Evolutionary conservation across 2,797 vertebrate genomes (phyloP).

Genomic region (Enteromius anoplus): DNA sequence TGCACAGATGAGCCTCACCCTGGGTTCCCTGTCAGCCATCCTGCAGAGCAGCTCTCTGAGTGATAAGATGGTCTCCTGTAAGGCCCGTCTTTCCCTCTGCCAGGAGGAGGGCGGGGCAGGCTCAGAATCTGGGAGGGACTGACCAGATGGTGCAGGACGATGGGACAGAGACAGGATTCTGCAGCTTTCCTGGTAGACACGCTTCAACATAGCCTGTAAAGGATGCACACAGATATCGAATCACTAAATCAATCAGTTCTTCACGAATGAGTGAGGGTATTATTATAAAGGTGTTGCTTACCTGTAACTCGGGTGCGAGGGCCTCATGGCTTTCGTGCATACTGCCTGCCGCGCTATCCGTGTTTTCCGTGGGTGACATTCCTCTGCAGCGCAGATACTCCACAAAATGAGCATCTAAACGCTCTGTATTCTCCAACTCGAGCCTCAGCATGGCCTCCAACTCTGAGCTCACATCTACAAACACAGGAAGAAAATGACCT

Average conservation of each 20-base stretch:
- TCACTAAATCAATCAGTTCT: not conserved
- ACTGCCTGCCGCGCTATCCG: conserved; percentile 75
- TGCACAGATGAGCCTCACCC: conserved; percentile 72
- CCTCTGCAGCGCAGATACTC: conserved; percentile 75
- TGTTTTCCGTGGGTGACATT: conserved; percentile 73
- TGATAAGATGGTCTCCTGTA: conserved; percentile 85
- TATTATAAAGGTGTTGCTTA: conserved; percentile 53
- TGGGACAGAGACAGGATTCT: conserved; percentile 89
- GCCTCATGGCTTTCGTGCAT: conserved; percentile 78
- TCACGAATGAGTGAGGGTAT: not conserved
- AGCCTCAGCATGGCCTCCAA: conserved; percentile 76
- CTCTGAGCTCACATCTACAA: conserved; percentile 79
- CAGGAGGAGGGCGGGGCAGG: conserved; percentile 67
- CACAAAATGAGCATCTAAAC: conserved; percentile 75
- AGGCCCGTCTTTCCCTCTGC: conserved; percentile 80
- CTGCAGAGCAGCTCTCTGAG: conserved; percentile 83
- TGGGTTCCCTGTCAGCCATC: conserved; percentile 77
- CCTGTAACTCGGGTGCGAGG: conserved; percentile 87
- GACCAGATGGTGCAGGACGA: conserved; percentile 61
- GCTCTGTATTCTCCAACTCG: conserved; percentile 73
- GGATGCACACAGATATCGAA: not conserved
- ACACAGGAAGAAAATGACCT: not conserved
- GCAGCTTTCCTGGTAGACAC: conserved; percentile 90
- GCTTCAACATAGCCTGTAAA: conserved; percentile 83
- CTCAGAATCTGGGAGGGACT: conserved; percentile 61